These are phyloP conservation scores for Trogon melanurus DNA, from an alignment of 2,113 vertebrate species.

Conservation along the genomic window DNA sequence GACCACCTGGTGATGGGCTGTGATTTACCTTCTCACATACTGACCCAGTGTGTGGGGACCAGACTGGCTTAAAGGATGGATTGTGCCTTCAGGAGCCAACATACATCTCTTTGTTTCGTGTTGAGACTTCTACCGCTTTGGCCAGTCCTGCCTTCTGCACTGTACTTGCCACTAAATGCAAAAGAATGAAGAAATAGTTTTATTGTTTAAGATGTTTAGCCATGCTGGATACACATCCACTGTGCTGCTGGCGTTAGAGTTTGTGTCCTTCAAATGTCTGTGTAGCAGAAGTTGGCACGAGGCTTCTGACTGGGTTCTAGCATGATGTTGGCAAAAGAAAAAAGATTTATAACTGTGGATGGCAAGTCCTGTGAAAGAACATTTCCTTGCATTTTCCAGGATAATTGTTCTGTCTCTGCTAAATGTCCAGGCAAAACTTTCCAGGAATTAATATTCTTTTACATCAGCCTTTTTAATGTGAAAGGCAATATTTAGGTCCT, in stretches of 20 bases:
- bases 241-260: background rate
- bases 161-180: rapidly evolving
- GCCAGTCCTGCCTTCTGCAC: background rate
- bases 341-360: background rate
- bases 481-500: slow-evolving; percentile 48
- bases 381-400: background rate
- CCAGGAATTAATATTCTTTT: slow-evolving; percentile 34
- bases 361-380: background rate
- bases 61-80: background rate
- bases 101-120: background rate
- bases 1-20: background rate
- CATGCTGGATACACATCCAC: rapidly evolving
- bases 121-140: background rate
- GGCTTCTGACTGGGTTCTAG: background rate
- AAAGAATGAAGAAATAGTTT: background rate
- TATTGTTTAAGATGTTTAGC: background rate
- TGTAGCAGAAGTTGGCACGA: background rate
- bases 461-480: background rate
- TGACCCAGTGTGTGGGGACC: rapidly evolving
- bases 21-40: background rate
- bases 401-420: background rate
- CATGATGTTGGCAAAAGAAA: background rate
- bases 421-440: slow-evolving; percentile 20
- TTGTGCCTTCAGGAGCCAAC: background rate
- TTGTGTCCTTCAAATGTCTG: background rate